These are phyloP conservation scores for Tubulanus polymorphus DNA, from an alignment of 2,888 invertebrate genomes.

Conservation along the genomic window DNA sequence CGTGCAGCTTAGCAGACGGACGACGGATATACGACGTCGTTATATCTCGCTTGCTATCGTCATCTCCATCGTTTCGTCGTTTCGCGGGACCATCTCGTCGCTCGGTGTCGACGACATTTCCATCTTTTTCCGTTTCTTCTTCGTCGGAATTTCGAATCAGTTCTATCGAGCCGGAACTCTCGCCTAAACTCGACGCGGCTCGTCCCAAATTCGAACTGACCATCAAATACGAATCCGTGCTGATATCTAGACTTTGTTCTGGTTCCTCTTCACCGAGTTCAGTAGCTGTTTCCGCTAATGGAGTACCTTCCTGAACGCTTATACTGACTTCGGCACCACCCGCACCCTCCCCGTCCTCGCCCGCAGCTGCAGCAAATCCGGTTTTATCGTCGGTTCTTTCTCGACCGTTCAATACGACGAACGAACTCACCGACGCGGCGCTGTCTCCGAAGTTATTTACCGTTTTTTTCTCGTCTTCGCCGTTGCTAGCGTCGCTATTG, in stretches of 20 bases:
- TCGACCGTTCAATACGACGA: slow-evolving; percentile 9
- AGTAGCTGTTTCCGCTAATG: background rate
- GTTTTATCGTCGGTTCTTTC: background rate
- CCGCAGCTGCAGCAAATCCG: slow-evolving; percentile 9
- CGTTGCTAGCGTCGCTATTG: slow-evolving; percentile 28
- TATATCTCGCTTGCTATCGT: background rate
- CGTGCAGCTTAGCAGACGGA: background rate
- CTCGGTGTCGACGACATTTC: background rate
- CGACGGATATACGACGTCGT: background rate
- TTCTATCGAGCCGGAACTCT: background rate
- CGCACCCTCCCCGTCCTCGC: slow-evolving; percentile 8
- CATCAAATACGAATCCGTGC: background rate
- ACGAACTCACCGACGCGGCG: background rate
- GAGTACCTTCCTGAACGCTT: background rate
- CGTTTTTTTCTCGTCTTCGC: slow-evolving; percentile 23
- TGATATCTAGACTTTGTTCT: background rate
- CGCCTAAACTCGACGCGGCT: background rate
- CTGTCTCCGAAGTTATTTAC: slow-evolving; percentile 10
- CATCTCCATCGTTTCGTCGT: background rate
- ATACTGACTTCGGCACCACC: slow-evolving; percentile 3
- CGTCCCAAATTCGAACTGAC: background rate
- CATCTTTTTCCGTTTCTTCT: background rate
- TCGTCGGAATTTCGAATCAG: background rate
- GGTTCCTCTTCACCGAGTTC: background rate
- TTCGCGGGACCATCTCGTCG: no score